Conservation (phyloP, 2,113 vertebrate species). For the Ovis canadensis region DNA sequence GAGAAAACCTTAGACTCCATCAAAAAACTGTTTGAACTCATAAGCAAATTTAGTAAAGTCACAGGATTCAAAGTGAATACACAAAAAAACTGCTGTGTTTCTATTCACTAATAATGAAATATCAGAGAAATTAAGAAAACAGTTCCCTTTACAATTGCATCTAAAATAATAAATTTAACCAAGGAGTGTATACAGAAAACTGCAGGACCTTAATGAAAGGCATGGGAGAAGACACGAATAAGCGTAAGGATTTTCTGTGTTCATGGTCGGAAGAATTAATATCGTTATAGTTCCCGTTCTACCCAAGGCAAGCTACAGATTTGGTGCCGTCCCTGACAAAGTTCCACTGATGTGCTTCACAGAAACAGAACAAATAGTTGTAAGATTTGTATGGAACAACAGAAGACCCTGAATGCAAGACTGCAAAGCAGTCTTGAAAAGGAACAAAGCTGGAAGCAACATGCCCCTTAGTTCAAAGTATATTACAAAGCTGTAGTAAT, state of each 20-base stretch:
- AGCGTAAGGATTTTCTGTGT: neutral
- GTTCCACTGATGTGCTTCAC: neutral
- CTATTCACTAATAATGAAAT: neutral
- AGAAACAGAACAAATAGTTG: neutral
- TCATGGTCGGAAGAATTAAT: neutral
- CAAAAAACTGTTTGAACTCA: neutral
- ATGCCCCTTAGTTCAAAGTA: neutral
- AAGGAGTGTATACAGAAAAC: neutral
- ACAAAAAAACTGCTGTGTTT: neutral
- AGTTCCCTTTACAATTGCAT: neutral
- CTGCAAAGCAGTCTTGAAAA: neutral
- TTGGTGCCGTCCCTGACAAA: neutral
- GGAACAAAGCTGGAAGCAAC: neutral
- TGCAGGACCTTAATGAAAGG: neutral
- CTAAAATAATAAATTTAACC: neutral
- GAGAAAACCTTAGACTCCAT: neutral
- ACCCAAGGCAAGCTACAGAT: neutral
- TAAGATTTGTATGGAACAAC: neutral
- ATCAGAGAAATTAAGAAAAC: neutral
- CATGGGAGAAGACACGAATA: neutral
- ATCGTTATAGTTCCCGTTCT: neutral
- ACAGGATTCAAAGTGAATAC: neutral
- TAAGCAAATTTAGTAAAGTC: neutral
- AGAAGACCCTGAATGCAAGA: neutral
- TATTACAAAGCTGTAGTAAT: neutral